Base-by-base conservation (phyloP, 2,888 invertebrate species). In the Eupeodes luniger region DNA sequence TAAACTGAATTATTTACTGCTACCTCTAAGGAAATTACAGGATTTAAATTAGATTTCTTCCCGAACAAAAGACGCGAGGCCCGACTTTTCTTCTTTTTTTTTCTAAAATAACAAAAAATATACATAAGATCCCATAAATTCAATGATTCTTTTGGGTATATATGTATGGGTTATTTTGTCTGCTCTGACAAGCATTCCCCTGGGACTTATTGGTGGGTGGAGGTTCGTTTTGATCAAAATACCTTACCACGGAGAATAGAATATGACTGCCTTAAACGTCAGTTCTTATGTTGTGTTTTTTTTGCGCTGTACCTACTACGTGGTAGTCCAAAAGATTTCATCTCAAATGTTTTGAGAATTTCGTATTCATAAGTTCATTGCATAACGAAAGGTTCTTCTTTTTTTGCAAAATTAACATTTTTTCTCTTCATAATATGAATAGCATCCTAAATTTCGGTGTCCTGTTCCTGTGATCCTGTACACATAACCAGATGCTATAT, bases 301-400 rank as follows among this genome's bases (percentile, higher is more conserved):
- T 40, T 44, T 78, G 36, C 2, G 1, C 40, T 40, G 40, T 40
- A 40, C 19, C 19, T 19, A 19, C 6, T 40, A 75, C 77, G 88
- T 85, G 80, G 74, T 44, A 47, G 59, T 67, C 76, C 27, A 66
- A 36, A 69, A 34, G 67, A 78, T 59, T 55, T 64, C 27, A 59
- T 14, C 27, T 59, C 34, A 55, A 34, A 61, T 72, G 51, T 27
- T 64, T 81, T n/a, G 51, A 77, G 53, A 77, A 82, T 86, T 86
- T 86, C n/a, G 82, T 69, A 86, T 86, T 86, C 82, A 86, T 82
- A 86, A 78, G 78, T 69, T 78, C 14, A 77, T 67, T 74, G 49
- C 67, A 77, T 74, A 81, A 74, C 67, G 49, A 51, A 79, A 70
- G 76, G 14, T 70, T 77, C 47, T 27, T 27, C 27, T 27, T 27